Evolutionary conservation across 2,797 vertebrate species (phyloP).

Genomic region (Aeoliscus strigatus): DNA sequence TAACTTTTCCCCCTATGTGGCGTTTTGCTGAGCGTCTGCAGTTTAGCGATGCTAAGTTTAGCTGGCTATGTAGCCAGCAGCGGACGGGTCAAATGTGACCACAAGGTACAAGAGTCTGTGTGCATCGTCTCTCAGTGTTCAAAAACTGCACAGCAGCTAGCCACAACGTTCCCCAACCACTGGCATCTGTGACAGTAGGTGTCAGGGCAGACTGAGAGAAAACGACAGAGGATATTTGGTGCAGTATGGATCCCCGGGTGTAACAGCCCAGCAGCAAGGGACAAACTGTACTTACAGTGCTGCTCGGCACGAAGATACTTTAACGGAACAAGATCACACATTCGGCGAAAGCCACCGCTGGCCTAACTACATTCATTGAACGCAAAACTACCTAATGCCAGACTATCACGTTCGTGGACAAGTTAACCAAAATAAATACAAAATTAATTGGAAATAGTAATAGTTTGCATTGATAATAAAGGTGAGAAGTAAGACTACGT

Average conservation of each 20-base stretch:
- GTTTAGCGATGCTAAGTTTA: constrained; percentile 23
- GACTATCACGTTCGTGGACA: too few relatives aligned
- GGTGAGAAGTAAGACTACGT: too few relatives aligned
- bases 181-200: constrained; percentile 3
- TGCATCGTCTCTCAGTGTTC: constrained; percentile 17
- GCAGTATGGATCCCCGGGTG: neutral
- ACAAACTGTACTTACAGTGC: constrained; percentile 23
- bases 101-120: constrained; percentile 10
- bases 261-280: neutral
- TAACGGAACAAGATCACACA: neutral
- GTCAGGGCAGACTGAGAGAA: neutral
- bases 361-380: too few relatives aligned
- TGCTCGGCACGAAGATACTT: constrained; percentile 9
- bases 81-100: constrained; percentile 34
- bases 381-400: too few relatives aligned
- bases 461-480: too few relatives aligned
- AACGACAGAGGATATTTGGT: neutral
- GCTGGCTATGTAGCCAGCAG: constrained; percentile 32
- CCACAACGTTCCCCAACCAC: neutral
- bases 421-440: too few relatives aligned
- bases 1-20: constrained; percentile 5
- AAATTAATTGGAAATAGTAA: too few relatives aligned
- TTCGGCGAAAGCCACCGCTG: constrained; percentile 9
- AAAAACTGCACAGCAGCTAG: neutral
- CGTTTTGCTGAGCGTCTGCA: neutral